Evolutionary conservation across 2,113 vertebrate genomes (phyloP).

Genomic region (human (Homo sapiens)): GRCh38 chr7:111851501-111852000

Average conservation of each 20-base stretch:
- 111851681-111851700: not conserved
- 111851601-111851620: not conserved
- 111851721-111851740: not conserved
- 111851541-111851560: not conserved
- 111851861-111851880: not conserved
- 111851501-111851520: not conserved
- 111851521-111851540: not conserved
- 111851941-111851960: no score
- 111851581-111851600: not conserved
- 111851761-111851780: not conserved
- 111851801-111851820: not conserved
- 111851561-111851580: not conserved
- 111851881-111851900: not conserved
- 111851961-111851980: no score
- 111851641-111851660: not conserved
- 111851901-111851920: not conserved
- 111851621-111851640: not conserved
- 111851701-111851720: not conserved
- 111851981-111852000: no score
- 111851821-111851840: not conserved
- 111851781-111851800: not conserved
- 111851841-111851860: not conserved
- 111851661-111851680: not conserved
- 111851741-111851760: no score
- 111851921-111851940: not conserved